phyloP scores from a whole-genome alignment of 1,140 invertebrate species.

The Drosophila mauritiana region DNA sequence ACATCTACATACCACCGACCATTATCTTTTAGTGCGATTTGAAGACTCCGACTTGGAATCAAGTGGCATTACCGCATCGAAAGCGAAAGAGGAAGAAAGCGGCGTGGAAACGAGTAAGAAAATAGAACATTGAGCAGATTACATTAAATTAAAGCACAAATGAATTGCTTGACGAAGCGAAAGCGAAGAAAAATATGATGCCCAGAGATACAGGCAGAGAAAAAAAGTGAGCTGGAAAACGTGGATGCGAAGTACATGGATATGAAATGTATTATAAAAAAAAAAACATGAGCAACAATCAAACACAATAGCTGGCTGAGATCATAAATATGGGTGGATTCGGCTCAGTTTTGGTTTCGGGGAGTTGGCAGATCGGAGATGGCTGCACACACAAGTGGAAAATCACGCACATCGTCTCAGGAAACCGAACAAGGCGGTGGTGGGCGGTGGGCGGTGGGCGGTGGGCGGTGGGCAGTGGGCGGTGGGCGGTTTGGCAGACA shows the following conservation, averaged over 20 bases:
- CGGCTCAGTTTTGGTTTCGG: not conserved
- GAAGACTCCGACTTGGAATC: slow-evolving; percentile 2
- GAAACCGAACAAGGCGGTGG: slow-evolving; percentile 15
- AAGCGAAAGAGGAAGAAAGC: not conserved
- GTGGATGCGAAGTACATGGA: slow-evolving; percentile 6
- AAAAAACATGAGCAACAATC: slow-evolving; percentile 55
- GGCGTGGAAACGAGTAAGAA: slow-evolving; percentile 2
- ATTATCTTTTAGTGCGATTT: slow-evolving; percentile 1
- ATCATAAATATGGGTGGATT: slow-evolving; percentile 53
- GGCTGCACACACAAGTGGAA: slow-evolving; percentile 47
- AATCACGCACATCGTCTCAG: slow-evolving; percentile 54
- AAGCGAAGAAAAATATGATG: slow-evolving; percentile 16
- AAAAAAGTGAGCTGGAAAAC: slow-evolving; percentile 19
- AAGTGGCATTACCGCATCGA: slow-evolving; percentile 37
- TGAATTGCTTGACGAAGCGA: slow-evolving; percentile 40
- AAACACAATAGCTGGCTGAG: slow-evolving; percentile 54
- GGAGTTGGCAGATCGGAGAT: not conserved
- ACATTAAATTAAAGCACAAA: slow-evolving; percentile 67
- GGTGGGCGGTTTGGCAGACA: no score
- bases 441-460: slow-evolving; percentile 6
- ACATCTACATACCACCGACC: not conserved
- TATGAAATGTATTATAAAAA: slow-evolving; percentile 30
- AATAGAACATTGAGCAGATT: slow-evolving; percentile 59
- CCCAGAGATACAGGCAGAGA: not conserved
- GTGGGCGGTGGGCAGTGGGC: slow-evolving; percentile 5